These are phyloP conservation scores for Acrocephalus scirpaceus DNA, from an alignment of 2,797 vertebrate species.

Conservation along the genomic window DNA sequence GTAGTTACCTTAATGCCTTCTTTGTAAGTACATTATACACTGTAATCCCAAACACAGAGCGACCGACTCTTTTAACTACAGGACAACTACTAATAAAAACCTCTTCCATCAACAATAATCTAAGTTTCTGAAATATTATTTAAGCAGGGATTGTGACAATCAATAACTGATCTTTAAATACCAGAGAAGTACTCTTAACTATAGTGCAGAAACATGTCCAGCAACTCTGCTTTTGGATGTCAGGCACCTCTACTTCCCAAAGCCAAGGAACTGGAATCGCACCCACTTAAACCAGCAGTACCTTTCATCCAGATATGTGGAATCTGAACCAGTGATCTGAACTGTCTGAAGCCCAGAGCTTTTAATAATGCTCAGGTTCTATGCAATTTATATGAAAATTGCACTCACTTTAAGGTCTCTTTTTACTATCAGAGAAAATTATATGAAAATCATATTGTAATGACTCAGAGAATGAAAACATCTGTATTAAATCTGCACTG, in stretches of 20 bases:
- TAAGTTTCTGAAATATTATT: neutral
- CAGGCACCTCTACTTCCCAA: neutral
- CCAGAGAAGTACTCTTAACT: neutral
- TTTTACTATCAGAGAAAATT: neutral
- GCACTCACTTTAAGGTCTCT: neutral
- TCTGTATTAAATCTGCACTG: slow-evolving; percentile 1
- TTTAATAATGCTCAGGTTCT: neutral
- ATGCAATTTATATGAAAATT: slow-evolving; percentile 11
- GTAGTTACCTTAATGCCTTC: neutral
- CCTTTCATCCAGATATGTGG: neutral
- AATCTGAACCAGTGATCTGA: neutral
- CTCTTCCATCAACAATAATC: neutral
- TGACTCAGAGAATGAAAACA: slow-evolving; percentile 32
- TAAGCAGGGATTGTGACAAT: neutral
- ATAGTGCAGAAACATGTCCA: neutral
- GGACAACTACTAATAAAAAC: neutral
- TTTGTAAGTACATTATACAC: neutral
- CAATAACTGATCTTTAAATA: neutral
- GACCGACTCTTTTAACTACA: neutral
- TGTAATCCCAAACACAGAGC: neutral
- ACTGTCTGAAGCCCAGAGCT: neutral
- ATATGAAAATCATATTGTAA: neutral
- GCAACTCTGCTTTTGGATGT: neutral
- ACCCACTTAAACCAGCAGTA: neutral
- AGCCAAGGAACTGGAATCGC: neutral